Evolutionary conservation across 2,888 invertebrate genomes (phyloP), one percentile per base, ranked within the genome.

Genomic region (Ochlodes sylvanus): DNA sequence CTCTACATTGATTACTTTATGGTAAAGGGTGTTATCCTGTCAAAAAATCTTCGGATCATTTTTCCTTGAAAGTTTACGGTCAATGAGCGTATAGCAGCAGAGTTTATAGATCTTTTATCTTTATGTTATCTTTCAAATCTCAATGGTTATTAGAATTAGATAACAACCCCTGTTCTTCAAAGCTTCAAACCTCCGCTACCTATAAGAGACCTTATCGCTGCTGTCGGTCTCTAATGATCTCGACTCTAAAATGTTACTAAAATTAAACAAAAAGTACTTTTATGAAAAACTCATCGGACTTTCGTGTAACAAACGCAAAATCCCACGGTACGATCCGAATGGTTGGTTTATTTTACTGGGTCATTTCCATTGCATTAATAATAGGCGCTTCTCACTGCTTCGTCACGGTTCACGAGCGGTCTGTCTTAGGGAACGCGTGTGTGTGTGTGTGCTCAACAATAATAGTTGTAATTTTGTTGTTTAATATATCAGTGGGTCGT

Each of bases 331-430:
- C 60, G 52, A 60, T 54, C 44, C 47, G 44, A 55, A 52, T 67
- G 67, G 52, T 41, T 52, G 57, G 19, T 55, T 55, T 60, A 61
- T 54, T 55, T 67, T 42, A 61, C 61, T 67, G 68, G 61, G 62
- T 56, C 76, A 55, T 77, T 73, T 68, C 69, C 72, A 65, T 81
- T 81, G 73, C 89, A 88, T 64, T 89, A 65, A 63, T 83, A 74
- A 64, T 64, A 58, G 50, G 38, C 38, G 54, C 74, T 77, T 79
- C 73, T 81, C 77, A 81, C 75, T 61, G 44, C 76, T 72, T 72
- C 75, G 80, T 81, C 80, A 79, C 71, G 81, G 80, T 78, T 74
- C 71, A 76, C 70, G 78, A 72, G 77, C 76, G 77, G 76, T 81
- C 82, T 81, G 76, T 79, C 78, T 72, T 65, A 71, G 67, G 73